Conservation (phyloP, 2,797 vertebrate species). For the Xyrichtys novacula region DNA sequence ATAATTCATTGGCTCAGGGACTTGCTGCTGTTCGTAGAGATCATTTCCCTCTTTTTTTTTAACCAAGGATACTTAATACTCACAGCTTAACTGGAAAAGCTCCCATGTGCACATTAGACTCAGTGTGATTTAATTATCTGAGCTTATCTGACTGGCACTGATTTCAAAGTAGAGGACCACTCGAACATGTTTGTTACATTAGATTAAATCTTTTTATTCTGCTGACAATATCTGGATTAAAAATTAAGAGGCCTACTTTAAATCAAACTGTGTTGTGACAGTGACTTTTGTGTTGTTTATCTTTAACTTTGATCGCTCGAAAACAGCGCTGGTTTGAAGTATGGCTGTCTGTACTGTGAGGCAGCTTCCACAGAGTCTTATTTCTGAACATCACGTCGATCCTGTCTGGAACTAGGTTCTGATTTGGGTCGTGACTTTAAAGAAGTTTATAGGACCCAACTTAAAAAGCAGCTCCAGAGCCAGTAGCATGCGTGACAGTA, state of each 20-base stretch:
- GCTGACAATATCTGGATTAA: neutral
- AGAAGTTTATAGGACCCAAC: conserved; percentile 9
- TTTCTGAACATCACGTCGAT: neutral
- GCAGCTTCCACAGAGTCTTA: conserved; percentile 5
- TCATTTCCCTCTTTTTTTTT: neutral
- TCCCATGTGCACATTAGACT: neutral
- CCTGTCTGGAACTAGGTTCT: neutral
- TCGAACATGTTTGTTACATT: neutral
- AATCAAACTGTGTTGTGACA: neutral
- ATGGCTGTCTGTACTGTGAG: neutral
- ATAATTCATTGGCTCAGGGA: neutral
- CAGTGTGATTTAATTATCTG: conserved; percentile 6
- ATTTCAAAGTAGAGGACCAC: neutral
- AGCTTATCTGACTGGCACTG: neutral
- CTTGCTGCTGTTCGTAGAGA: neutral
- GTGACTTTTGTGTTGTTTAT: neutral
- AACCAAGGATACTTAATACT: neutral
- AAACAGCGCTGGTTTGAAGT: conserved; percentile 18
- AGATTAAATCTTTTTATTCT: neutral
- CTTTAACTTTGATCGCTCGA: neutral
- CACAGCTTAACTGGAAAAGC: neutral
- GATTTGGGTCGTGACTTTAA: conserved; percentile 33
- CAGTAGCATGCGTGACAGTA: conserved; percentile 12
- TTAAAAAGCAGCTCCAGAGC: conserved; percentile 28
- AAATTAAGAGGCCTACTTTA: neutral